A percentile compares a stretch with the other conserved stretches of the same genome.
These are phyloP conservation scores for Eira barbara DNA, from an alignment of 2,113 vertebrate species.

Conservation along the genomic window DNA sequence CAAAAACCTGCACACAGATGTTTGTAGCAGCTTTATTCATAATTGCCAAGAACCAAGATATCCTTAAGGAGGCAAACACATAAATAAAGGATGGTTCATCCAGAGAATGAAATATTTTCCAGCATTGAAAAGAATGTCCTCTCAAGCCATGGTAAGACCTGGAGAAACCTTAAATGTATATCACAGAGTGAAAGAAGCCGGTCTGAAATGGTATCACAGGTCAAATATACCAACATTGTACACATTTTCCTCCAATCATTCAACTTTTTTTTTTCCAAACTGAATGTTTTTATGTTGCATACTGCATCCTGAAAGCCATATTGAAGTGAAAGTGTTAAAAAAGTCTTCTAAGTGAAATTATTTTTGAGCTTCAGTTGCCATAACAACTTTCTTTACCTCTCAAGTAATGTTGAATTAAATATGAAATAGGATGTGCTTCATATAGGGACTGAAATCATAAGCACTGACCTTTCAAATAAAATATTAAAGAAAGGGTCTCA, in stretches of 20 bases:
- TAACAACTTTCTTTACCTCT: slow-evolving; percentile 46
- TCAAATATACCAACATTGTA: background rate
- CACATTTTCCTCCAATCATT: background rate
- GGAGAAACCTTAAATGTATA: background rate
- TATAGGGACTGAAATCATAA: background rate
- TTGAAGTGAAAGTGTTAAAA: background rate
- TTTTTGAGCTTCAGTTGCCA: slow-evolving; percentile 29
- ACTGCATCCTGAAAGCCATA: background rate
- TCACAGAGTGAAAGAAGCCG: background rate
- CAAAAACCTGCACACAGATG: background rate
- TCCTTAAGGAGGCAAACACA: background rate
- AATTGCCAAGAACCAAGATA: background rate
- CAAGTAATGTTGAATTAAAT: slow-evolving; percentile 39
- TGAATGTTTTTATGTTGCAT: background rate
- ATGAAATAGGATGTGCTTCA: slow-evolving; percentile 10
- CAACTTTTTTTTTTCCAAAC: background rate
- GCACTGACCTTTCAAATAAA: background rate
- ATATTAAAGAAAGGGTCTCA: background rate
- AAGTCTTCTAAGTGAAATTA: background rate
- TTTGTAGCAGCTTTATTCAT: background rate
- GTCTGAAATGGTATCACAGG: background rate
- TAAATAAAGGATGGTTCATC: background rate
- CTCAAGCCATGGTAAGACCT: background rate
- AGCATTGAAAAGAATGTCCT: background rate
- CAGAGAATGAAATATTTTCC: background rate